Evolutionary conservation across 1,140 invertebrate species (phyloP).

Genomic region (Holcopasites calliopsidis): DNA sequence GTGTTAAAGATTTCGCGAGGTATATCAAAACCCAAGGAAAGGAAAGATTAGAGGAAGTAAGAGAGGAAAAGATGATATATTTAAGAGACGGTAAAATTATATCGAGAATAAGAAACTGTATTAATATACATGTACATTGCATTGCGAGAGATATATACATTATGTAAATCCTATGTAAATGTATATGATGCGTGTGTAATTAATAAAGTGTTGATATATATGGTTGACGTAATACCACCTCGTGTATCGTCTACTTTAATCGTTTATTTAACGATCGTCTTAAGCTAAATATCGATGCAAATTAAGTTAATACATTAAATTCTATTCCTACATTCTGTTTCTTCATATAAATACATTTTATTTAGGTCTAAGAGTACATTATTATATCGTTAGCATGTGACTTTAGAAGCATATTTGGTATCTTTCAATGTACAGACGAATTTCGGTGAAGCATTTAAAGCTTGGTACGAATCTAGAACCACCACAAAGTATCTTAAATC

Average conservation of each 20-base stretch:
- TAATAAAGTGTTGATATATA: constrained; percentile 74
- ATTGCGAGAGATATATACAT: constrained; percentile 61
- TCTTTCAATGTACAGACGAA: too few species aligned
- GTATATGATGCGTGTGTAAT: constrained; percentile 70
- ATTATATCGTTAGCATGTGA: neutral
- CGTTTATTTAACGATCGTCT: constrained; percentile 4
- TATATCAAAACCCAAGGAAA: neutral
- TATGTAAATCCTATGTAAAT: constrained; percentile 69
- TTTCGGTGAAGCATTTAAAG: too few species aligned
- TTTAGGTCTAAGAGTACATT: neutral
- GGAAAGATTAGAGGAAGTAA: neutral
- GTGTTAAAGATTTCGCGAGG: constrained; percentile 25
- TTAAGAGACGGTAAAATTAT: constrained; percentile 49
- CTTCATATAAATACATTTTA: neutral
- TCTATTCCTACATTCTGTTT: neutral
- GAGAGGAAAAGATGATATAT: constrained; percentile 21
- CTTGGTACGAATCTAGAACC: too few species aligned
- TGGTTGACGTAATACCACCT: constrained; percentile 63
- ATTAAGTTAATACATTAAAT: constrained; percentile 21
- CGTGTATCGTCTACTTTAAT: neutral
- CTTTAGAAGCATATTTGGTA: neutral
- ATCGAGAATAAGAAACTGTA: constrained; percentile 60
- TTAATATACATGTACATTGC: constrained; percentile 67
- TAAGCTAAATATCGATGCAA: neutral
- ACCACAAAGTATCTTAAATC: too few species aligned